phyloP scores from a whole-genome alignment of 2,797 vertebrate species.

The Danionella dracula region DNA sequence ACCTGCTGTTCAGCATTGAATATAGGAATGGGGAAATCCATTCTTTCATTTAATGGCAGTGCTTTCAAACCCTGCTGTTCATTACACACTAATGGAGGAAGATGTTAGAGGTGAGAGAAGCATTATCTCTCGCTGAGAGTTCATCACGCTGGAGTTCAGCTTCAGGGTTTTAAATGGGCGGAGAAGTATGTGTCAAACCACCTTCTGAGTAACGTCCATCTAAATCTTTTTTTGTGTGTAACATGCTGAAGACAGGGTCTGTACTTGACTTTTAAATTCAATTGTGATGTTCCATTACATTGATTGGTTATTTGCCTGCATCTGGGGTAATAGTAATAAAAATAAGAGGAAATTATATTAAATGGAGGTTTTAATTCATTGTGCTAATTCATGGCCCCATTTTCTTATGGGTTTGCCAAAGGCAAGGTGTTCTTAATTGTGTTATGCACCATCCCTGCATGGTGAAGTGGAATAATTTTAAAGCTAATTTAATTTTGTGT shows the following conservation, averaged over 20 bases:
- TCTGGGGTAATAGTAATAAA: constrained; percentile 58
- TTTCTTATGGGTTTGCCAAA: constrained; percentile 34
- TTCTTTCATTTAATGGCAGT: constrained; percentile 16
- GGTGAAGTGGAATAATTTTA: constrained; percentile 66
- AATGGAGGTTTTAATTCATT: constrained; percentile 59
- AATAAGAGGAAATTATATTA: constrained; percentile 56
- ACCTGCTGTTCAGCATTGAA: neutral
- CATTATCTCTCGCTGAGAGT: constrained; percentile 39
- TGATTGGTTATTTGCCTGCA: constrained; percentile 61
- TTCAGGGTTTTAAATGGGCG: constrained; percentile 36
- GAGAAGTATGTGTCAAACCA: constrained; percentile 38
- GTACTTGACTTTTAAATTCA: constrained; percentile 59
- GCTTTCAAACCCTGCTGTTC: constrained; percentile 47
- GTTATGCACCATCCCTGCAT: constrained; percentile 48
- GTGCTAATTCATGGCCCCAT: constrained; percentile 41
- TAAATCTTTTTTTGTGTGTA: constrained; percentile 43
- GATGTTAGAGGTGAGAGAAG: constrained; percentile 33
- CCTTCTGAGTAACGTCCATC: constrained; percentile 32
- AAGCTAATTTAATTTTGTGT: constrained; percentile 55
- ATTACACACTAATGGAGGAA: constrained; percentile 46
- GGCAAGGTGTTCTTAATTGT: constrained; percentile 46
- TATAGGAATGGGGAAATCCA: neutral
- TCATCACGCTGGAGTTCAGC: constrained; percentile 42
- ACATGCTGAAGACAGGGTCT: constrained; percentile 26
- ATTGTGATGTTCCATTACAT: constrained; percentile 68